Base-by-base conservation (phyloP, 2,113 vertebrate species). In the Henicopernis longicauda region DNA sequence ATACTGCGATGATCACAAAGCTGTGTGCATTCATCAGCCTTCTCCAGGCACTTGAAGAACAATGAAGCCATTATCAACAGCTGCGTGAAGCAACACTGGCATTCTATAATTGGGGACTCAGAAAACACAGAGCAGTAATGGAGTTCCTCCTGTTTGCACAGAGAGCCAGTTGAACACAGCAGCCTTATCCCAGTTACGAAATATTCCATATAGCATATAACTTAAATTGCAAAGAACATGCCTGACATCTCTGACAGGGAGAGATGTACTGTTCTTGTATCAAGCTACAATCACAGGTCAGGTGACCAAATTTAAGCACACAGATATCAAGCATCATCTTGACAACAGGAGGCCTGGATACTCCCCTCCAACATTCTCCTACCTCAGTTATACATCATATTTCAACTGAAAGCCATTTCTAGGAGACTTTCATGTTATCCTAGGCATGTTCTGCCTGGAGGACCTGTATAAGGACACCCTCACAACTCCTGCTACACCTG, bases 31-130 rank as follows among this genome's bases (percentile, higher is more conserved):
- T 67, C 89, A 77, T 10, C 86, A 89, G 83, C 42, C 72, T 81
- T 81, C 85, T 81, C 71, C 67, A 78, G 50, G 55, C 79, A 55
- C 82, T 54, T 67, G 71, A 52, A 89, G 89, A 92, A 95, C 76
- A 97, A 96, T 77, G 52, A 84, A 82, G n/a, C 72, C 65, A 91
- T 82, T 94, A 66, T 83, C 72, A 77, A 54, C 69, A 92, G 93
- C 86, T 86, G 71, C 6, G 1, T 69, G 71, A 55, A 94, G 66
- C 85, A 86, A 72, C 90, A 49, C 49, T 86, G 80, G 55, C 45
- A 50, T 45, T 62, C 67, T 77, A 15, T 63, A 78, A 86, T 12
- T 54, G 59, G 31, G 21, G 52, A 67, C 74, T 93, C 9, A 0
- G 26, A 77, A 80, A 94, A 21, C 57, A 80, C 15, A n/a, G 62